A percentile compares a stretch with the other conserved stretches of the same genome.
Conservation (phyloP, 2,113 vertebrate genomes). For the Nansenia antarctica region DNA sequence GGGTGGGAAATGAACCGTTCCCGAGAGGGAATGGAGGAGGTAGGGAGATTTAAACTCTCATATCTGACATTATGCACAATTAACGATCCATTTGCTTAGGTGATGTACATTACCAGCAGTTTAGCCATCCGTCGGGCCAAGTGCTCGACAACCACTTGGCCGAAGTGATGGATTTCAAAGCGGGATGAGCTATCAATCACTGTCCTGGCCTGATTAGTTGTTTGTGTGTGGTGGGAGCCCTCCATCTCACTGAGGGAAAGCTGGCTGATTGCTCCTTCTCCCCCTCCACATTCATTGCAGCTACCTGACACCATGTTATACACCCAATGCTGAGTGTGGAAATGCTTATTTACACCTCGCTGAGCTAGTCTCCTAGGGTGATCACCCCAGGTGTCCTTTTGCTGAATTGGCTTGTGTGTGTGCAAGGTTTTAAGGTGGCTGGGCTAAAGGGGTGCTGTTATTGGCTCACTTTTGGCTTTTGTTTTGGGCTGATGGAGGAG, state of each 20-base stretch:
- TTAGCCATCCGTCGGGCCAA: constrained; percentile 35
- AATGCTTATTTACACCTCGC: constrained; percentile 77
- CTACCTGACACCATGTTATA: constrained; percentile 80
- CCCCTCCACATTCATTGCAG: constrained; percentile 78
- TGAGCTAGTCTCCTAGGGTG: constrained; percentile 62
- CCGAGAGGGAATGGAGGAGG: constrained; percentile 15
- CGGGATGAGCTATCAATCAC: constrained; percentile 85
- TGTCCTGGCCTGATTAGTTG: constrained; percentile 87
- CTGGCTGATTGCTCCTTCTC: constrained; percentile 86
- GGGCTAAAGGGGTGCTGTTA: constrained; percentile 39
- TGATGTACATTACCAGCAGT: constrained; percentile 85
- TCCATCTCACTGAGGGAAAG: constrained; percentile 88
- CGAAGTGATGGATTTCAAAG: constrained; percentile 88
- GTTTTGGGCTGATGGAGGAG: constrained; percentile 53
- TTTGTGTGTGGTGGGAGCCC: constrained; percentile 85
- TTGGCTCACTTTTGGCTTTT: constrained; percentile 50
- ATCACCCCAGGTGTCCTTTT: constrained; percentile 58
- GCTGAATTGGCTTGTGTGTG: constrained; percentile 50
- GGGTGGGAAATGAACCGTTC: too few species aligned
- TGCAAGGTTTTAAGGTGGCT: constrained; percentile 19
- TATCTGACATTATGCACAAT: constrained; percentile 80
- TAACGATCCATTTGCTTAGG: constrained; percentile 88
- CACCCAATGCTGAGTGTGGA: constrained; percentile 73
- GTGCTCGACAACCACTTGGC: constrained; percentile 79
- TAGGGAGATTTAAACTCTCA: constrained; percentile 69